Evolutionary conservation across 2,113 vertebrate genomes (phyloP).

Genomic region (Labeo rohita): DNA sequence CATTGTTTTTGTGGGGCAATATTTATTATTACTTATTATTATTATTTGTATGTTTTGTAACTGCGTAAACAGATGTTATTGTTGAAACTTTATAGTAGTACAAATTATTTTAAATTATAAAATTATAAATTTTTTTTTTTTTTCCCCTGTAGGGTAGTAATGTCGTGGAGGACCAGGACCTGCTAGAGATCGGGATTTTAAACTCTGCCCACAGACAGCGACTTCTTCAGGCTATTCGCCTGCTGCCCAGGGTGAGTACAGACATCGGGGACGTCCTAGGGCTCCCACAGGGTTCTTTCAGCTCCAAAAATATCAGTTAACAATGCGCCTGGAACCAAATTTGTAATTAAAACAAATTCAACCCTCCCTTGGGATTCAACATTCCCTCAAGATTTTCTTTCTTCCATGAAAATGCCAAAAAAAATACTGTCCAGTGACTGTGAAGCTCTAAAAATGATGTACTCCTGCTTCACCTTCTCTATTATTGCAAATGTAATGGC

Average conservation of each 20-base stretch:
- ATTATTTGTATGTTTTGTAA: background rate
- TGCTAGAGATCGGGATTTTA: slow-evolving; percentile 97
- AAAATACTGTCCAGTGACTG: background rate
- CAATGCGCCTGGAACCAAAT: background rate
- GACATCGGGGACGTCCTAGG: background rate
- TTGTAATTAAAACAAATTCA: background rate
- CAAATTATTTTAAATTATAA: too few species aligned
- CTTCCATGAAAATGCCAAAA: background rate
- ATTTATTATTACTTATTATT: background rate
- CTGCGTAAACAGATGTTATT: background rate
- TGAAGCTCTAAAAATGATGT: background rate
- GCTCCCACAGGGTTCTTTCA: background rate
- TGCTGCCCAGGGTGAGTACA: slow-evolving; percentile 89
- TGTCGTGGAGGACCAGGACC: slow-evolving; percentile 97
- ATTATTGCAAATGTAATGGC: background rate
- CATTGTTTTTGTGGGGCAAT: too few species aligned
- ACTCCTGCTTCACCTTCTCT: background rate
- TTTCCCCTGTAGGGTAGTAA: slow-evolving; percentile 88
- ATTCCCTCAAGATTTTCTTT: background rate
- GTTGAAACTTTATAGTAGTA: background rate
- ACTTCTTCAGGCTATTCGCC: slow-evolving; percentile 96
- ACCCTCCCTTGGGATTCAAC: background rate
- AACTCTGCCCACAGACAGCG: slow-evolving; percentile 97
- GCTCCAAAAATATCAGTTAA: background rate
- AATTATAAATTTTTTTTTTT: background rate